A percentile compares a stretch with the other conserved stretches of the same genome.
phyloP scores from a whole-genome alignment of 1,140 invertebrate genomes.

The Drosophila pectinifera region DNA sequence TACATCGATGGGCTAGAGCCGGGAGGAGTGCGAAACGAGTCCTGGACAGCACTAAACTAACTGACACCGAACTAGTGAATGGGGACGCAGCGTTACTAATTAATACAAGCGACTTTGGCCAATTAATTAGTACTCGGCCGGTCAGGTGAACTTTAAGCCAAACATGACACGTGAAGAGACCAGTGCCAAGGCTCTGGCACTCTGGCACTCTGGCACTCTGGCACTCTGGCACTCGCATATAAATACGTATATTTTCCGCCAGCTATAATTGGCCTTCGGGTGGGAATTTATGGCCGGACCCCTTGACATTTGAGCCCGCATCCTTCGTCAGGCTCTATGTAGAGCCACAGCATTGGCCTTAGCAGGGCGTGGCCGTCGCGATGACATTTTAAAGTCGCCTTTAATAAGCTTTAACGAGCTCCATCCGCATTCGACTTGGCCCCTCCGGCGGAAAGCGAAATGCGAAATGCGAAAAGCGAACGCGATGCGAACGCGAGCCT shows the following conservation, averaged over 20 bases:
- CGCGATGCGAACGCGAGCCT: slow-evolving; percentile 15
- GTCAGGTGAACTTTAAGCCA: slow-evolving; percentile 56
- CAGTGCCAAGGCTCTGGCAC: slow-evolving; percentile 3
- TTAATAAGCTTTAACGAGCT: slow-evolving; percentile 73
- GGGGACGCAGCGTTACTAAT: slow-evolving; percentile 11
- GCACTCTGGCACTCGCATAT: slow-evolving; percentile 10
- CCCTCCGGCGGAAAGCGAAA: background rate
- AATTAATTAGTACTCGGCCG: slow-evolving; percentile 66
- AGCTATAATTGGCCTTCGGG: slow-evolving; percentile 52
- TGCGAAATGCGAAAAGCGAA: slow-evolving; percentile 13
- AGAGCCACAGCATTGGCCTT: slow-evolving; percentile 8
- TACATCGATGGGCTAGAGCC: slow-evolving; percentile 10
- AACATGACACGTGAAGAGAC: slow-evolving; percentile 50
- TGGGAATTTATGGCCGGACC: slow-evolving; percentile 64
- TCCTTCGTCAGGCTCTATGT: slow-evolving; percentile 59
- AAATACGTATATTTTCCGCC: slow-evolving; percentile 6
- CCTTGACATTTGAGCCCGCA: slow-evolving; percentile 70
- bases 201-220: too few relatives aligned
- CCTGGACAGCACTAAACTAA: slow-evolving; percentile 13
- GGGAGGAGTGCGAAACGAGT: background rate
- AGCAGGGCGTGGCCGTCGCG: slow-evolving; percentile 40
- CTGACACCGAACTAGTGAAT: background rate
- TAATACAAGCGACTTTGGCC: slow-evolving; percentile 34
- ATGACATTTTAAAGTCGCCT: slow-evolving; percentile 74
- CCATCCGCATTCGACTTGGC: slow-evolving; percentile 57